Percentiles rank a stretch among this genome's conserved stretches.
These are phyloP conservation scores for Chloroceryle inda DNA, from an alignment of 2,797 vertebrate species.

Conservation along the genomic window DNA sequence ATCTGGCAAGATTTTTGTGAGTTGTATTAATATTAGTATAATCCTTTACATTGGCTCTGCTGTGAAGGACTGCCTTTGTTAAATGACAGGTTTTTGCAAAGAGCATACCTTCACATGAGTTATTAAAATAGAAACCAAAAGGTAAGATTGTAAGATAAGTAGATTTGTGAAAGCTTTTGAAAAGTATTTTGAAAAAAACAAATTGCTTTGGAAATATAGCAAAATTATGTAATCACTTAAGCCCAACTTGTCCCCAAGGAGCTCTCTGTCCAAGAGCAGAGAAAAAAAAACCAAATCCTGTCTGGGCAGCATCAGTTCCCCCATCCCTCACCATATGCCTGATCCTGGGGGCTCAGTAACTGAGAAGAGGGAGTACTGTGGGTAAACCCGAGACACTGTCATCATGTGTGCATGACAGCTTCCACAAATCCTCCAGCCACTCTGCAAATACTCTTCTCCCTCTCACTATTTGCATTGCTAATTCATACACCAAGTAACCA, in stretches of 20 bases:
- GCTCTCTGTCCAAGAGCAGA: neutral
- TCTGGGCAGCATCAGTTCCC: neutral
- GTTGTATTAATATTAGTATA: neutral
- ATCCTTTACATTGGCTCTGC: neutral
- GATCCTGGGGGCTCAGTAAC: conserved; percentile 8
- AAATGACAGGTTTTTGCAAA: neutral
- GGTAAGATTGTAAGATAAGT: neutral
- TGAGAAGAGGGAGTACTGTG: neutral
- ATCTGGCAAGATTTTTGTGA: neutral
- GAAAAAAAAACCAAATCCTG: neutral
- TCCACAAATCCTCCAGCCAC: conserved; percentile 1
- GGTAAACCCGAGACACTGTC: neutral
- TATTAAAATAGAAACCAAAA: neutral
- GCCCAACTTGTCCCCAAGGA: neutral
- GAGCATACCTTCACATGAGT: neutral
- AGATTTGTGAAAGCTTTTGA: neutral
- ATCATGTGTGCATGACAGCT: accelerated
- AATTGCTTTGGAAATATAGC: neutral
- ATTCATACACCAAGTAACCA: neutral
- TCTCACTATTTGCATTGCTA: conserved; percentile 8
- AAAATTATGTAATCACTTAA: neutral
- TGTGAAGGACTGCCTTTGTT: neutral
- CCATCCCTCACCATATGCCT: neutral
- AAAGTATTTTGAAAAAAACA: conserved; percentile 45
- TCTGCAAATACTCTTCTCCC: neutral